Evolutionary conservation across 2,797 vertebrate species (phyloP).

Genomic region (Lithobates sylvaticus): DNA sequence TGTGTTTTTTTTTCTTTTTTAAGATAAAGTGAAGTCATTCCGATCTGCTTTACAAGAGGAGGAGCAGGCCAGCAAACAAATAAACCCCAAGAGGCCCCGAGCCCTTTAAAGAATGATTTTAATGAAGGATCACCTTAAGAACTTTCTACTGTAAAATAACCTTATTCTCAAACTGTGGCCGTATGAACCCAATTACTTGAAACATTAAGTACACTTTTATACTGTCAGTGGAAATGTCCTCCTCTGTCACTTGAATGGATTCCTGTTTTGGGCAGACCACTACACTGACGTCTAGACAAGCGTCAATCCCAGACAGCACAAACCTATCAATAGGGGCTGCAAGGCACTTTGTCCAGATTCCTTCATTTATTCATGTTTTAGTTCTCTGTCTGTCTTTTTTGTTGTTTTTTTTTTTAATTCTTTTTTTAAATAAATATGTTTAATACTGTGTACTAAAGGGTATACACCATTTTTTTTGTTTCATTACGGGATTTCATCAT

Average conservation of each 20-base stretch:
- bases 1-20: slow-evolving; percentile 58
- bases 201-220: slow-evolving; percentile 72
- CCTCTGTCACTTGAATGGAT: slow-evolving; percentile 74
- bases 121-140: slow-evolving; percentile 74
- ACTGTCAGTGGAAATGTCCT: slow-evolving; percentile 78
- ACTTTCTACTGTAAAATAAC: slow-evolving; percentile 73
- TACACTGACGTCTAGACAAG: slow-evolving; percentile 75
- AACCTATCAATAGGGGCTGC: slow-evolving; percentile 74
- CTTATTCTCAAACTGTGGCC: slow-evolving; percentile 72
- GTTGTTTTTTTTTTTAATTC: neutral
- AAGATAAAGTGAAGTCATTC: slow-evolving; percentile 98
- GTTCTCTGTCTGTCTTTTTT: slow-evolving; percentile 67
- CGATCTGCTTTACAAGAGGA: slow-evolving; percentile 92
- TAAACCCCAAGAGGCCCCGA: slow-evolving; percentile 91
- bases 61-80: slow-evolving; percentile 97
- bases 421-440: slow-evolving; percentile 65
- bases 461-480: slow-evolving; percentile 70
- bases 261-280: slow-evolving; percentile 77
- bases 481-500: slow-evolving; percentile 69
- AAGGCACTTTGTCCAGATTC: slow-evolving; percentile 76
- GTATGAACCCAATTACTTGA: slow-evolving; percentile 76
- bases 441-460: slow-evolving; percentile 74
- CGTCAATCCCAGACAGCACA: slow-evolving; percentile 77
- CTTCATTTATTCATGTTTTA: slow-evolving; percentile 74
- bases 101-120: slow-evolving; percentile 79